Evolutionary conservation across 2,888 invertebrate genomes (phyloP).

Genomic region (Sepiola atlantica): DNA sequence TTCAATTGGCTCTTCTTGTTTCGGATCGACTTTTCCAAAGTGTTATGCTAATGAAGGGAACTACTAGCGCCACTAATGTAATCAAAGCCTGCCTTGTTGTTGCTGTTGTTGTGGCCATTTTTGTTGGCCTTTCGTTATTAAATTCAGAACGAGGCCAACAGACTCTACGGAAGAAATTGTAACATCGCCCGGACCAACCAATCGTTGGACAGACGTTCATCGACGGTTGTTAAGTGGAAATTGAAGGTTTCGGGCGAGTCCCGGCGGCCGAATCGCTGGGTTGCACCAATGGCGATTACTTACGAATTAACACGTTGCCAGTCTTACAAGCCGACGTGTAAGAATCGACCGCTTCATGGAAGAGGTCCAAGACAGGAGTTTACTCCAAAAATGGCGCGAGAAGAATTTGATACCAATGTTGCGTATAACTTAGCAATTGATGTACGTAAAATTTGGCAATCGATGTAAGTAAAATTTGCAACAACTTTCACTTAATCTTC

Average conservation of each 20-base stretch:
- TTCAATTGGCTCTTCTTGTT: too few species aligned
- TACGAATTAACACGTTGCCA: background rate
- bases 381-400: background rate
- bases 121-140: too few species aligned
- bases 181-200: background rate
- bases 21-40: too few species aligned
- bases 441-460: too few species aligned
- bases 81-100: too few species aligned
- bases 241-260: background rate
- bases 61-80: too few species aligned
- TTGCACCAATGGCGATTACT: background rate
- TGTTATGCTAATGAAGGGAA: too few species aligned
- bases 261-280: background rate
- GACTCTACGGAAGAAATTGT: background rate
- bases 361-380: background rate
- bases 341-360: background rate
- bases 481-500: too few species aligned
- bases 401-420: background rate
- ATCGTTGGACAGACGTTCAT: background rate
- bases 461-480: too few species aligned
- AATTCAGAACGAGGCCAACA: background rate
- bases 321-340: background rate
- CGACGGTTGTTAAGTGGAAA: background rate
- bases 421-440: too few species aligned
- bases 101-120: too few species aligned